A percentile compares a stretch with the other conserved stretches of the same genome.
These are phyloP conservation scores for Drosophila nigritarsus DNA, from an alignment of 2,888 invertebrate species.

Conservation along the genomic window DNA sequence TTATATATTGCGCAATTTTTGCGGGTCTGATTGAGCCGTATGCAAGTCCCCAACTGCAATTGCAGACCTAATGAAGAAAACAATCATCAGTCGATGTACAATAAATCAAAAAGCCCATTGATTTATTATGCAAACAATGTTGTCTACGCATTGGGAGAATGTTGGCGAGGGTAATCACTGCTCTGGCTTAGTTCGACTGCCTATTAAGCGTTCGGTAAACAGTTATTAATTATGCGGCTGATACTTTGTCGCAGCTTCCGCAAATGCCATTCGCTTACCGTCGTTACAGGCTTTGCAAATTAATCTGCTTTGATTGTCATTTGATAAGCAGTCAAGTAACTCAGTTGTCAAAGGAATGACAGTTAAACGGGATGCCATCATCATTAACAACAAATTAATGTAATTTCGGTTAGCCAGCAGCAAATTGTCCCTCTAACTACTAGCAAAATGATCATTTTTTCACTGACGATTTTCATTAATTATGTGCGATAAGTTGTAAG, in stretches of 20 bases:
- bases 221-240: constrained; percentile 72
- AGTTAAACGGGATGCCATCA: constrained; percentile 36
- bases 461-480: background rate
- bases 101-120: constrained; percentile 52
- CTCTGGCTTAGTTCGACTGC: constrained; percentile 49
- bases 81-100: constrained; percentile 55
- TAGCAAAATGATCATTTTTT: background rate
- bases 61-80: constrained; percentile 67
- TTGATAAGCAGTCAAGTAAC: constrained; percentile 47
- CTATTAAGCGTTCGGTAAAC: constrained; percentile 72
- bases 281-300: constrained; percentile 53
- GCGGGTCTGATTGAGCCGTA: constrained; percentile 44
- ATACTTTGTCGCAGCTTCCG: constrained; percentile 52
- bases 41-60: constrained; percentile 42
- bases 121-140: constrained; percentile 73
- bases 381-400: constrained; percentile 44
- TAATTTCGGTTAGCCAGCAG: constrained; percentile 19
- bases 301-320: constrained; percentile 76
- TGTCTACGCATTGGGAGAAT: constrained; percentile 11
- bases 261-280: constrained; percentile 59
- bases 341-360: constrained; percentile 60
- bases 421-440: background rate
- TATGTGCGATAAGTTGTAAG: background rate
- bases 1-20: constrained; percentile 61
- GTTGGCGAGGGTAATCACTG: constrained; percentile 1